Evolutionary conservation across 2,888 invertebrate species (phyloP), one percentile per base, ranked within the genome.

Genomic region (Drosophila cognata): DNA sequence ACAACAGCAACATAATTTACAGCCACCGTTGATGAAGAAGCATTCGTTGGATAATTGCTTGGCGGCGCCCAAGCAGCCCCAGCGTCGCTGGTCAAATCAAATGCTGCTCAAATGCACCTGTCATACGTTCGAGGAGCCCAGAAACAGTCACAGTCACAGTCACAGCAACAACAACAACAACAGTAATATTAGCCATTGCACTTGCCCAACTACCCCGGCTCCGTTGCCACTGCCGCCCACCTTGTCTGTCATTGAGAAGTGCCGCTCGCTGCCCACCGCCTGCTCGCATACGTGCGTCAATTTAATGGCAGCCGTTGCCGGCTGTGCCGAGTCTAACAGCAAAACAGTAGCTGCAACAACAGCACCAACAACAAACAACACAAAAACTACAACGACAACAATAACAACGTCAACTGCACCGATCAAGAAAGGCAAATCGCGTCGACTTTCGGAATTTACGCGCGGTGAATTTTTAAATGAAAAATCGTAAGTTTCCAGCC

Each of bases 381-480:
- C 63, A 13, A 52, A 72, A 35, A 18, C 66, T n/a, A 57, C 65
- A 29, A 18, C 74, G 55, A 63, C 62, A 70, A 50, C 68, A 59
- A 16, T 60, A 62, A 43, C 71, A 51, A 46, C 79, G 52, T 41
- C 71, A 33, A 33, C 73, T 58, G 61, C 65, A 36, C 53, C 84
- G 41, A 66, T 82, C 84, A 92, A 91, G 84, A 92, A 93, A 91
- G 91, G 91, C 84, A 93, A 93, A 91, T 93, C 93, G 81, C 91
- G 93, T 68, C 92, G 93, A 84, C 92, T 93, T 85, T 93, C 93
- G 80, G 93, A 93, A 91, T 93, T 93, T 92, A 93, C 93, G 88
- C 91, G 93, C 79, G 93, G 93, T 90, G 93, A 93, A 93, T 93
- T 93, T 92, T 91, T 93, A 92, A 93, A 93, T 91, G 93, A 93